Conservation (phyloP, 2,888 invertebrate species). For the Drosophila fulvimacula region DNA sequence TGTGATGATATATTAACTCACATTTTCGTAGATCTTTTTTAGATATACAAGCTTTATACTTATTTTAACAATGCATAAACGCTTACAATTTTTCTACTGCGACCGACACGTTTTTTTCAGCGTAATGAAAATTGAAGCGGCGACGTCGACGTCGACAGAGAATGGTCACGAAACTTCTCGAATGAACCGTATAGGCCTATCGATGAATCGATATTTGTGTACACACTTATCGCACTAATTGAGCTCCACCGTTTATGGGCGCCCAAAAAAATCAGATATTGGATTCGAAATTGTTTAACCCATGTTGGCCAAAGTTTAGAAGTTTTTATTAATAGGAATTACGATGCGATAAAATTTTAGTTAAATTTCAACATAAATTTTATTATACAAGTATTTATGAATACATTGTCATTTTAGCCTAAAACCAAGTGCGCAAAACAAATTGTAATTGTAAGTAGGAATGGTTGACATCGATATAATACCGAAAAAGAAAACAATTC, state of each 20-base stretch:
- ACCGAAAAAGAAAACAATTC: conserved; percentile 39
- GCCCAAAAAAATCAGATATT: neutral
- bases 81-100: conserved; percentile 50
- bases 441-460: conserved; percentile 73
- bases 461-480: conserved; percentile 61
- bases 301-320: neutral
- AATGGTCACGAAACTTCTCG: conserved; percentile 56
- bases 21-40: conserved; percentile 28
- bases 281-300: neutral
- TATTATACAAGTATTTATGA: conserved; percentile 58
- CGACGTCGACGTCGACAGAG: conserved; percentile 59
- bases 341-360: neutral
- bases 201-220: conserved; percentile 31
- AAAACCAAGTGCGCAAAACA: conserved; percentile 70
- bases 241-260: conserved; percentile 8
- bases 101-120: conserved; percentile 64
- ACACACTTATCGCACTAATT: conserved; percentile 6
- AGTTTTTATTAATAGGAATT: no score
- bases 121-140: conserved; percentile 59
- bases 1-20: conserved; percentile 34
- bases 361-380: conserved; percentile 68
- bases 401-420: conserved; percentile 39
- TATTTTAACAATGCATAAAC: conserved; percentile 48
- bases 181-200: conserved; percentile 15
- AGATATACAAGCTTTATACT: conserved; percentile 34